These are phyloP conservation scores for Brachyptera putata DNA, from an alignment of 2,888 invertebrate species.

Conservation along the genomic window DNA sequence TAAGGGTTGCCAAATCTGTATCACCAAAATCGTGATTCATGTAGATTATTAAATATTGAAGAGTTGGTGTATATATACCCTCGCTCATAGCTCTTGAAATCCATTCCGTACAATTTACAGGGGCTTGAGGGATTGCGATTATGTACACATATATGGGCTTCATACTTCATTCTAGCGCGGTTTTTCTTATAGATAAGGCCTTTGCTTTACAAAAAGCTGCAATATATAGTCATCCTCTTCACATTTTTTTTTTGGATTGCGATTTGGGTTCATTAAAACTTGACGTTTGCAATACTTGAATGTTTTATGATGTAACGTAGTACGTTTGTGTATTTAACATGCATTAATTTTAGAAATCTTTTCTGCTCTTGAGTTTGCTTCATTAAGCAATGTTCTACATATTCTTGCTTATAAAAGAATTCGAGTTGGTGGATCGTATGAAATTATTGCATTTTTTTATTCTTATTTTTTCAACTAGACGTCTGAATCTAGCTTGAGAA, in stretches of 20 bases:
- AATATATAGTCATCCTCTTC: background rate
- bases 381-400: background rate
- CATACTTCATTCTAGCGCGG: no score
- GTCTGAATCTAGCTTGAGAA: no score
- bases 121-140: background rate
- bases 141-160: background rate
- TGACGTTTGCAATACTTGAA: conserved; percentile 7
- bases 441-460: no score
- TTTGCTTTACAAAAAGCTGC: background rate
- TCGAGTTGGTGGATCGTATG: no score
- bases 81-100: background rate
- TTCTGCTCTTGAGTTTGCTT: background rate
- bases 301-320: background rate
- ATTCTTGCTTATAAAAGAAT: background rate
- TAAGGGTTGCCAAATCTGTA: background rate
- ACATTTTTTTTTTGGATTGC: conserved; percentile 6
- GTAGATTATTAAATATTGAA: background rate
- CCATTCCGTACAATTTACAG: background rate
- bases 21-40: conserved; percentile 9
- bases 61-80: background rate
- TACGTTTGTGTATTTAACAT: background rate
- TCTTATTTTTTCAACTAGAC: no score
- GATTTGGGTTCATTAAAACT: conserved; percentile 29
- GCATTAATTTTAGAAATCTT: background rate
- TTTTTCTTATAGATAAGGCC: no score